A percentile compares a stretch with the other conserved stretches of the same genome.
Evolutionary conservation across 2,797 vertebrate species (phyloP).

Genomic region (Neopelma chrysocephalum): DNA sequence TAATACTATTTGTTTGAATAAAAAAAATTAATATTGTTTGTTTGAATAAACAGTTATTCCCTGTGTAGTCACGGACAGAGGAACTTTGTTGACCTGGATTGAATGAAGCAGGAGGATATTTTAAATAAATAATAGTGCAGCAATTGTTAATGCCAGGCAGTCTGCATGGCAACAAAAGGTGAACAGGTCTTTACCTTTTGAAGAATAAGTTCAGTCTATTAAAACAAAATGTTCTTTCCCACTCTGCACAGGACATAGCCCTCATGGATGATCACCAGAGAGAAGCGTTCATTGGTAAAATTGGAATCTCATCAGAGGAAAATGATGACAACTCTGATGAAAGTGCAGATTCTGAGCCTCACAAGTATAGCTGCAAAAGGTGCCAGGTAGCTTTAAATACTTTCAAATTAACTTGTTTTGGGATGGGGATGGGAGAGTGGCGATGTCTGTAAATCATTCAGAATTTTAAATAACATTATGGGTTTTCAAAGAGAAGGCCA

Average conservation of each 20-base stretch:
- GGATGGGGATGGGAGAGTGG: not conserved
- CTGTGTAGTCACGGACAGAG: not conserved
- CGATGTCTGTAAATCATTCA: not conserved
- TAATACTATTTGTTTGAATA: not conserved
- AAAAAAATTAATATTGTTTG: not conserved
- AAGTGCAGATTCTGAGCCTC: slow-evolving; percentile 88
- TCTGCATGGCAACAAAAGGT: not conserved
- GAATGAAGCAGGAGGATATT: not conserved
- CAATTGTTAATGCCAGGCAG: not conserved
- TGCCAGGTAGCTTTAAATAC: slow-evolving; percentile 87
- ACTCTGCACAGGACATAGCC: slow-evolving; percentile 88
- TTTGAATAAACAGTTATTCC: not conserved
- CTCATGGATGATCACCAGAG: slow-evolving; percentile 97
- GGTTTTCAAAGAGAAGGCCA: not conserved
- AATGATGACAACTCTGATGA: slow-evolving; percentile 90
- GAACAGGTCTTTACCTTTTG: not conserved
- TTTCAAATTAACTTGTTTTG: slow-evolving; percentile 32
- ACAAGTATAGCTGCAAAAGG: slow-evolving; percentile 99
- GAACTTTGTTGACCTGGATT: not conserved
- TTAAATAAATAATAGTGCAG: not conserved
- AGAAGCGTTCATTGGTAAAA: slow-evolving; percentile 95
- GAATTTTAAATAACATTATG: not conserved
- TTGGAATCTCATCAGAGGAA: slow-evolving; percentile 93
- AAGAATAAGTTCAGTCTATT: not conserved
- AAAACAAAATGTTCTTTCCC: not conserved